A percentile compares a stretch with the other conserved stretches of the same genome.
phyloP scores from a whole-genome alignment of 37 sponge, comb jelly and placozoan species.

The Hormiphora californensis region DNA sequence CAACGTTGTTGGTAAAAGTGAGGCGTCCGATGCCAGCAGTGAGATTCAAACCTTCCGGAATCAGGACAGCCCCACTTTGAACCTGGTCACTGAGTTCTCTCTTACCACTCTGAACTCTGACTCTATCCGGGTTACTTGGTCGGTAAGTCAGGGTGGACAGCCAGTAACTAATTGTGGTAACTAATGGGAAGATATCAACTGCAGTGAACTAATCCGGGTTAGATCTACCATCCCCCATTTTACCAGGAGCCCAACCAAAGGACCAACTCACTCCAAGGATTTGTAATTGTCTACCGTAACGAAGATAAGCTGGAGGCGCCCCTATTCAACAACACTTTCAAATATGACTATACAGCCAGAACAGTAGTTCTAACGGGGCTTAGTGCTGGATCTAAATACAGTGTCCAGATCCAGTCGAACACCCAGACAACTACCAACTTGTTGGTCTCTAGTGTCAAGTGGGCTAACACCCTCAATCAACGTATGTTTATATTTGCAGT shows the following conservation, averaged over 20 bases:
- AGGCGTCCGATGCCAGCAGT: neutral
- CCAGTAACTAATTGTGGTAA: too few species aligned
- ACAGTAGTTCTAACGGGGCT: neutral
- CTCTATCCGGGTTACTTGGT: neutral
- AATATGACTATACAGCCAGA: too few species aligned
- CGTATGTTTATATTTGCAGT: neutral
- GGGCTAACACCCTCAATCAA: neutral
- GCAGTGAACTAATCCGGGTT: neutral
- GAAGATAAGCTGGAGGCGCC: neutral
- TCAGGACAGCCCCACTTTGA: neutral
- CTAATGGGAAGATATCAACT: neutral
- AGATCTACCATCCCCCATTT: too few species aligned
- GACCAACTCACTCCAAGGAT: neutral
- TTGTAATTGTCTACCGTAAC: slow-evolving; percentile 2
- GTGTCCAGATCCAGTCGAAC: slow-evolving; percentile 20
- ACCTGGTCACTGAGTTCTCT: neutral
- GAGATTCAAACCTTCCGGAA: neutral
- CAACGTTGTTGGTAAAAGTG: neutral
- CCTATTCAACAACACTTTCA: too few species aligned
- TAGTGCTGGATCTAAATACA: neutral
- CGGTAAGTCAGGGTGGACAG: neutral
- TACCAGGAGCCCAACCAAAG: neutral
- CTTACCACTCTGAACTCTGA: slow-evolving; percentile 4
- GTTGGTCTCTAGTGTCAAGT: neutral
- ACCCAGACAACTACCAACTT: neutral